These are phyloP conservation scores for Myiozetetes cayanensis DNA, from an alignment of 2,113 vertebrate species.

Conservation along the genomic window DNA sequence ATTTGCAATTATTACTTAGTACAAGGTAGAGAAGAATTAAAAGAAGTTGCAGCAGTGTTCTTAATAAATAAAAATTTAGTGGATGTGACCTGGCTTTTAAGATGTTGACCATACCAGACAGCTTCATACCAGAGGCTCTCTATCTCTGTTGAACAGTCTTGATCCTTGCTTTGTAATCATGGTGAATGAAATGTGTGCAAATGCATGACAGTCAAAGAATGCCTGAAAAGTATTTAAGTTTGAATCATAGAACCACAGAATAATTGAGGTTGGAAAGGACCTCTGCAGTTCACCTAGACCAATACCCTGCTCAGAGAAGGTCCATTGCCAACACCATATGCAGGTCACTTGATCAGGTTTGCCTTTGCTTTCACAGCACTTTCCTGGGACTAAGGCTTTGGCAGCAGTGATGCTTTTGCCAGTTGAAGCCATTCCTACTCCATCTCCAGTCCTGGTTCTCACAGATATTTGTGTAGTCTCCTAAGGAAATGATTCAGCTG, in stretches of 20 bases:
- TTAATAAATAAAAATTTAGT: neutral
- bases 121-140: neutral
- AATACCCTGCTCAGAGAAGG: neutral
- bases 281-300: neutral
- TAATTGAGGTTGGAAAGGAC: neutral
- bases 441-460: neutral
- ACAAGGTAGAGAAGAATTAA: neutral
- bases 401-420: neutral
- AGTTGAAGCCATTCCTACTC: neutral
- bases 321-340: neutral
- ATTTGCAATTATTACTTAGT: neutral
- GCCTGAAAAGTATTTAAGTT: neutral
- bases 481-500: slow-evolving; percentile 18
- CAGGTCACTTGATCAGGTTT: neutral
- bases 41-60: neutral
- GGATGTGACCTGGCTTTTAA: neutral
- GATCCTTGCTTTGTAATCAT: neutral
- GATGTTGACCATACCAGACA: neutral
- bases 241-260: neutral
- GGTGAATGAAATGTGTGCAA: neutral
- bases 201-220: neutral
- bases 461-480: slow-evolving; percentile 4
- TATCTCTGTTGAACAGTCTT: neutral
- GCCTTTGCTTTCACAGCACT: neutral
- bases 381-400: neutral